These are phyloP conservation scores for Harpagifer antarcticus DNA, from an alignment of 2,797 vertebrate genomes.

Conservation along the genomic window DNA sequence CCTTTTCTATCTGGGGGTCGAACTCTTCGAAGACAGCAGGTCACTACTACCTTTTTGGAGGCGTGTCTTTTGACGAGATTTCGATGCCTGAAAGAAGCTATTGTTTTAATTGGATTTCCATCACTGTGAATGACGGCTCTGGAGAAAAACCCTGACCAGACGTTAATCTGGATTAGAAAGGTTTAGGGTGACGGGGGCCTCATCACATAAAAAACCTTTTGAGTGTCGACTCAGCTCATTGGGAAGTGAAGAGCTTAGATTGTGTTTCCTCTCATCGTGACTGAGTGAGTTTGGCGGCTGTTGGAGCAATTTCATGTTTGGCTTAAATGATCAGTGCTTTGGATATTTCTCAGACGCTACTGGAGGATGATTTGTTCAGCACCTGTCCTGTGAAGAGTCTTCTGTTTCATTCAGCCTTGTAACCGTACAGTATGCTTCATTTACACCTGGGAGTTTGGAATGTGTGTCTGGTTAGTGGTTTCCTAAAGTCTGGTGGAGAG, in stretches of 20 bases:
- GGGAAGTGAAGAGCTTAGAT: slow-evolving; percentile 30
- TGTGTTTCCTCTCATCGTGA: slow-evolving; percentile 17
- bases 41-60: not conserved
- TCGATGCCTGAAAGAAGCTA: not conserved
- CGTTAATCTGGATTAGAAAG: slow-evolving; percentile 59
- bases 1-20: not conserved
- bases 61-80: not conserved
- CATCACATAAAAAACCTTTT: not conserved
- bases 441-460: slow-evolving; percentile 11
- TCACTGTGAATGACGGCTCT: not conserved
- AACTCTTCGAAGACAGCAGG: not conserved
- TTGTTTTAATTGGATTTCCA: slow-evolving; percentile 49
- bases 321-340: not conserved
- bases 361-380: slow-evolving; percentile 25
- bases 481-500: slow-evolving; percentile 23
- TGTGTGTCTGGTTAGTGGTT: not conserved
- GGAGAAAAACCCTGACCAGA: slow-evolving; percentile 1
- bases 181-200: slow-evolving; percentile 13
- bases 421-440: slow-evolving; percentile 4
- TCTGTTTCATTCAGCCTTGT: not conserved
- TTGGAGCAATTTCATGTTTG: slow-evolving; percentile 23
- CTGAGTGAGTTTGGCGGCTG: not conserved
- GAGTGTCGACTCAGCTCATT: slow-evolving; percentile 44
- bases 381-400: slow-evolving; percentile 7
- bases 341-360: not conserved